A percentile compares a stretch with the other conserved stretches of the same genome.
Evolutionary conservation across 2,113 vertebrate genomes (phyloP).

Genomic region (Rhinopomastus cyanomelas): DNA sequence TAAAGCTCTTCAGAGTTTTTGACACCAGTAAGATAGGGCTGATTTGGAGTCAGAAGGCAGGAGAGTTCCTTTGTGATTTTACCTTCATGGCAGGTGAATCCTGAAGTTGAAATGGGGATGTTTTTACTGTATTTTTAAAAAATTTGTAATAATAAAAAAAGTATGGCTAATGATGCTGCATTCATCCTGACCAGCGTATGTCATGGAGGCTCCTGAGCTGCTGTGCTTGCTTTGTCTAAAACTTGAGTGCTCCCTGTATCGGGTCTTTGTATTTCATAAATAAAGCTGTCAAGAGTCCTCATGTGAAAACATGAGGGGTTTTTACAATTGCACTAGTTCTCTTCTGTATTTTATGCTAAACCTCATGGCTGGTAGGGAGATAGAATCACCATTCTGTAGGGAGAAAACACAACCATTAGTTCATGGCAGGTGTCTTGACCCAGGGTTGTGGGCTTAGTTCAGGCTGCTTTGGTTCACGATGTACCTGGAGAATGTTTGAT

Average conservation of each 20-base stretch:
- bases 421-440: neutral
- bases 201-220: neutral
- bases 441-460: neutral
- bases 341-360: slow-evolving; percentile 25
- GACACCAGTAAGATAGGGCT: neutral
- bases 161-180: neutral
- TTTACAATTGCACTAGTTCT: neutral
- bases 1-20: neutral
- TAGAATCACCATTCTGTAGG: neutral
- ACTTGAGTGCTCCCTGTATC: neutral
- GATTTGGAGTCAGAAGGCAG: neutral
- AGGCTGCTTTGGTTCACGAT: neutral
- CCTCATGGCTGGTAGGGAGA: neutral
- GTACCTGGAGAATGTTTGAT: neutral
- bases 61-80: neutral
- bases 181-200: neutral
- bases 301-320: neutral
- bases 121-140: neutral
- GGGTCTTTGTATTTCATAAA: slow-evolving; percentile 44
- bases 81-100: neutral
- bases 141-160: neutral
- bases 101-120: neutral
- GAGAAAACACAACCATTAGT: neutral
- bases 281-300: slow-evolving; percentile 49
- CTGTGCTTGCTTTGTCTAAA: neutral